These are phyloP conservation scores for Probaryconus sp. DNA, from an alignment of 1,140 invertebrate species.

Conservation along the genomic window DNA sequence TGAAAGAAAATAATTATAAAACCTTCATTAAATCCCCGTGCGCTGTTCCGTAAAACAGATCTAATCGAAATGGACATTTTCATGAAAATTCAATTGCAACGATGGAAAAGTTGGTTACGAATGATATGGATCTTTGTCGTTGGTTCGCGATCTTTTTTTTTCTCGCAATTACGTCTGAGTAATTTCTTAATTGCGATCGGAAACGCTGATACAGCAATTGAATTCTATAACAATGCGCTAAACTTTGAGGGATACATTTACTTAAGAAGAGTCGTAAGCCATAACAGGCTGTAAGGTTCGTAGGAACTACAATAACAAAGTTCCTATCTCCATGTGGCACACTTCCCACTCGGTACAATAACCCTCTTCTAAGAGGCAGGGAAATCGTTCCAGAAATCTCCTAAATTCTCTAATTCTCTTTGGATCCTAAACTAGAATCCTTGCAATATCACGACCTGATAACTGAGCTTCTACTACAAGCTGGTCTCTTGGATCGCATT, in stretches of 20 bases:
- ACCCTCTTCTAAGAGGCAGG: slow-evolving; percentile 40
- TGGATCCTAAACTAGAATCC: slow-evolving; percentile 50
- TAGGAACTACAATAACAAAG: slow-evolving; percentile 55
- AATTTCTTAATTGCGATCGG: too few relatives aligned
- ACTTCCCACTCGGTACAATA: slow-evolving; percentile 47
- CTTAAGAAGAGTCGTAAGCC: slow-evolving; percentile 35
- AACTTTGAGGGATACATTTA: slow-evolving; percentile 40
- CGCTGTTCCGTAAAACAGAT: too few relatives aligned
- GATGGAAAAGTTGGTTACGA: too few relatives aligned
- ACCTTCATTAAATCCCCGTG: too few relatives aligned
- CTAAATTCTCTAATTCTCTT: slow-evolving; percentile 53
- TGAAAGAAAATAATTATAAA: too few relatives aligned
- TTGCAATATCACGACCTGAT: slow-evolving; percentile 52
- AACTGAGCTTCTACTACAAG: slow-evolving; percentile 45
- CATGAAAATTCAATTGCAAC: too few relatives aligned
- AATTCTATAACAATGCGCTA: slow-evolving; percentile 25
- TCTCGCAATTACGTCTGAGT: too few relatives aligned
- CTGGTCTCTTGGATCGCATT: slow-evolving; percentile 16
- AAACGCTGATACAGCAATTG: slow-evolving; percentile 12
- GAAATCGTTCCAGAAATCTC: slow-evolving; percentile 53
- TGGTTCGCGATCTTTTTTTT: too few relatives aligned
- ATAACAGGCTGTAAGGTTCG: slow-evolving; percentile 43
- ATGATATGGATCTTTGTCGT: too few relatives aligned
- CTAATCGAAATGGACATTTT: too few relatives aligned
- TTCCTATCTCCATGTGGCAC: slow-evolving; percentile 48